These are phyloP conservation scores for Cynopterus sphinx DNA, from an alignment of 2,797 vertebrate genomes.

Conservation along the genomic window DNA sequence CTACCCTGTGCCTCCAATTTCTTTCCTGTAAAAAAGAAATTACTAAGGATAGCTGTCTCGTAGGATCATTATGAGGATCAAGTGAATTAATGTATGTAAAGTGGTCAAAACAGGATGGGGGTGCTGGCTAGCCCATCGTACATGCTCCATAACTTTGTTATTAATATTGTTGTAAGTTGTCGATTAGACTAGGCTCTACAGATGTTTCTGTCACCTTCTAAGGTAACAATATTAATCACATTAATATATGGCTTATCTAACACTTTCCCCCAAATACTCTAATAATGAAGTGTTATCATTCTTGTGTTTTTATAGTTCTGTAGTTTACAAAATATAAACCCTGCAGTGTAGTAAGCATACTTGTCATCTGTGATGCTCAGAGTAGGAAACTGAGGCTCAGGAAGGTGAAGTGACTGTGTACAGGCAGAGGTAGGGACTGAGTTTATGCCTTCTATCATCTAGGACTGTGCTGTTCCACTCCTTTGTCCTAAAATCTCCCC, in stretches of 20 bases:
- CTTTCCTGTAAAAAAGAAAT: background rate
- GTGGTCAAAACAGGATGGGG: background rate
- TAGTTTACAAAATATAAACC: background rate
- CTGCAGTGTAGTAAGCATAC: background rate
- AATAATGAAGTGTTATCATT: background rate
- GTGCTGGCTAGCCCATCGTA: accelerated
- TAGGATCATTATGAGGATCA: too few species aligned
- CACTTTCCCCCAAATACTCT: background rate
- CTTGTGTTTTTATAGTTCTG: background rate
- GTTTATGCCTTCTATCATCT: background rate
- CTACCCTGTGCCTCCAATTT: background rate
- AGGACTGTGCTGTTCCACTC: background rate
- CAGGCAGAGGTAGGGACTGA: background rate
- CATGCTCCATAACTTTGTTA: background rate
- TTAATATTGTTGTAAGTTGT: background rate
- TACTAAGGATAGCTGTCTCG: background rate
- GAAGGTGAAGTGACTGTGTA: background rate
- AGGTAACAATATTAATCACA: background rate
- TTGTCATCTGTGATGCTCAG: background rate
- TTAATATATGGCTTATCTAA: background rate
- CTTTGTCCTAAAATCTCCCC: background rate
- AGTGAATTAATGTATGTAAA: background rate
- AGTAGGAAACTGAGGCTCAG: background rate
- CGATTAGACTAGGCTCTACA: background rate
- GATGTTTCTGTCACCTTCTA: background rate